phyloP scores from a whole-genome alignment of 2,113 vertebrate species.

The Melanotaenia duboulayi region DNA sequence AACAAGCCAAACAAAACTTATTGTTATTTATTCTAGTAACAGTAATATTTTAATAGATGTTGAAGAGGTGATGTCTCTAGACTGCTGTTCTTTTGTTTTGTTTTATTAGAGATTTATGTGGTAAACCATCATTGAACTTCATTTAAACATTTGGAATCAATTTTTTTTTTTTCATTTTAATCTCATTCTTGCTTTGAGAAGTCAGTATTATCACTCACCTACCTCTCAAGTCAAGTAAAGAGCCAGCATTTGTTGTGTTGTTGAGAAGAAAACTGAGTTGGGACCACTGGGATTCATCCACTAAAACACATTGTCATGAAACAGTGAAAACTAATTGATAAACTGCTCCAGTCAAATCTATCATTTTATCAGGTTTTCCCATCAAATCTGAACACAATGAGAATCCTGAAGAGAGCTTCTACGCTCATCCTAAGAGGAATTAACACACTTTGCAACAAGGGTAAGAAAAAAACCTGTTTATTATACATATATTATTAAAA shows the following conservation, averaged over 20 bases:
- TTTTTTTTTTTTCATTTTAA: too few species aligned
- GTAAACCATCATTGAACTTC: too few species aligned
- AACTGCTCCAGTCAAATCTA: not conserved
- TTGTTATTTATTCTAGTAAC: not conserved
- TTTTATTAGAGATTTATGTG: too few species aligned
- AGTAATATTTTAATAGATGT: not conserved
- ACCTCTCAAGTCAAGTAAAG: too few species aligned
- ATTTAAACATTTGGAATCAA: not conserved
- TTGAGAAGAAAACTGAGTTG: not conserved
- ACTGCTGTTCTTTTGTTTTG: too few species aligned
- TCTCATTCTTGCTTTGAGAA: too few species aligned
- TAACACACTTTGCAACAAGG: slow-evolving; percentile 56
- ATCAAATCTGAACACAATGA: slow-evolving; percentile 44
- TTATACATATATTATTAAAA: not conserved
- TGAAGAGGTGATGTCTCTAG: not conserved
- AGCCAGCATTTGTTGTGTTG: too few species aligned
- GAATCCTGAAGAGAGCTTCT: slow-evolving; percentile 66
- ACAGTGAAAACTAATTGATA: not conserved
- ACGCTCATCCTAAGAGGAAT: slow-evolving; percentile 62
- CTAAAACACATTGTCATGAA: not conserved
- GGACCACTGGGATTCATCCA: not conserved
- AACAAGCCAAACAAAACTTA: not conserved
- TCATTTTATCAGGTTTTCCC: slow-evolving; percentile 24
- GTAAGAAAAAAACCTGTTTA: slow-evolving; percentile 56
- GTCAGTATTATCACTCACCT: too few species aligned